Evolutionary conservation across 2,113 vertebrate genomes (phyloP).

Genomic region (Empidonax traillii): DNA sequence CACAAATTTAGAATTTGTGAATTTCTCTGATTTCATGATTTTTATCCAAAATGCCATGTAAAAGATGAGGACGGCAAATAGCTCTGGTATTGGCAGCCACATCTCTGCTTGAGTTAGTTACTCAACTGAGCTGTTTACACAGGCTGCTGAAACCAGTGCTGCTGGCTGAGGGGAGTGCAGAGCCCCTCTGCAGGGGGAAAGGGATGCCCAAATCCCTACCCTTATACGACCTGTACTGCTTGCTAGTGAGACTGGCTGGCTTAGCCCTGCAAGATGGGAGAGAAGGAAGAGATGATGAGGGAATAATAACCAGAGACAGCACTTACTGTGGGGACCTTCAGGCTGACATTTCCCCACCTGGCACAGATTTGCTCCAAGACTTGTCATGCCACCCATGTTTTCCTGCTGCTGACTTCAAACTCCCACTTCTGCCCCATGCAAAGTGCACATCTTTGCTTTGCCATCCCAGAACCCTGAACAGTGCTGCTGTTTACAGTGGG

Average conservation of each 20-base stretch:
- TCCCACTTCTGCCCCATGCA: not conserved
- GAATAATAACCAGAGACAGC: not conserved
- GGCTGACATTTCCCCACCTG: not conserved
- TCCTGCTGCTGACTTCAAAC: not conserved
- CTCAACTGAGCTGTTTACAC: not conserved
- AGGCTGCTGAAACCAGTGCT: not conserved
- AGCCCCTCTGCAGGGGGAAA: not conserved
- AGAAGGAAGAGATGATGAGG: not conserved
- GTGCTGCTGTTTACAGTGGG: not conserved
- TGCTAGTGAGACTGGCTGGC: not conserved
- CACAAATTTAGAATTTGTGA: not conserved
- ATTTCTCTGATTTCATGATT: not conserved
- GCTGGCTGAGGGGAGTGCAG: not conserved
- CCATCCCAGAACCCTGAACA: not conserved
- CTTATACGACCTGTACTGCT: not conserved
- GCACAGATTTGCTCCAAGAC: not conserved
- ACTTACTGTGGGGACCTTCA: not conserved
- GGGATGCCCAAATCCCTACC: not conserved
- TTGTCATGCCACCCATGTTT: not conserved
- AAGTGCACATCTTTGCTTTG: not conserved
- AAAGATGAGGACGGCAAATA: not conserved
- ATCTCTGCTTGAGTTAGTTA: not conserved
- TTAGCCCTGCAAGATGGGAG: not conserved
- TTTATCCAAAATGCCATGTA: not conserved
- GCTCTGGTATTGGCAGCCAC: not conserved